Evolutionary conservation across 2,797 vertebrate genomes (phyloP).

Genomic region (Dendrocincla tyrannina): DNA sequence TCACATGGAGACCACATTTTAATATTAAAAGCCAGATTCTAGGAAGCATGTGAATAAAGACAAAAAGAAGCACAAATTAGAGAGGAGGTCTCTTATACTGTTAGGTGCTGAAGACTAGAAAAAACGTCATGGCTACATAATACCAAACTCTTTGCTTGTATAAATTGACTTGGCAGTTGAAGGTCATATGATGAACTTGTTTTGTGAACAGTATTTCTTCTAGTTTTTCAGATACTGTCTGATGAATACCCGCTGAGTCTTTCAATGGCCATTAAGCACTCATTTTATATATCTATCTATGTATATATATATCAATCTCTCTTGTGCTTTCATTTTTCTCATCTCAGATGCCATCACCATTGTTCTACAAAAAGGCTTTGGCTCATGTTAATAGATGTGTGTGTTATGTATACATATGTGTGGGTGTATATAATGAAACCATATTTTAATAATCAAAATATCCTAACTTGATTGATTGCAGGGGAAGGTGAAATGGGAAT

Average conservation of each 20-base stretch:
- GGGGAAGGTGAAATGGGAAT: neutral
- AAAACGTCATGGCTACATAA: neutral
- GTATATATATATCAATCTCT: neutral
- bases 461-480: neutral
- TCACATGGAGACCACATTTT: neutral
- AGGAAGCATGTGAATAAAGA: neutral
- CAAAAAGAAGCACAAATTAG: neutral
- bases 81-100: neutral
- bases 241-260: neutral
- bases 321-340: neutral
- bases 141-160: neutral
- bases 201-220: neutral
- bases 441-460: neutral
- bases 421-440: accelerated
- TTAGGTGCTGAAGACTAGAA: neutral
- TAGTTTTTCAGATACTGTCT: neutral
- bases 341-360: neutral
- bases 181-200: neutral
- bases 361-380: neutral
- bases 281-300: no score
- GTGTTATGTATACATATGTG: accelerated
- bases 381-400: neutral
- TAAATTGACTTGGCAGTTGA: neutral
- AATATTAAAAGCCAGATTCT: neutral
- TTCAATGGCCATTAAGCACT: neutral